Base-by-base conservation (phyloP, 2,113 vertebrate genomes). In the Ophthalmolycus amberensis region DNA sequence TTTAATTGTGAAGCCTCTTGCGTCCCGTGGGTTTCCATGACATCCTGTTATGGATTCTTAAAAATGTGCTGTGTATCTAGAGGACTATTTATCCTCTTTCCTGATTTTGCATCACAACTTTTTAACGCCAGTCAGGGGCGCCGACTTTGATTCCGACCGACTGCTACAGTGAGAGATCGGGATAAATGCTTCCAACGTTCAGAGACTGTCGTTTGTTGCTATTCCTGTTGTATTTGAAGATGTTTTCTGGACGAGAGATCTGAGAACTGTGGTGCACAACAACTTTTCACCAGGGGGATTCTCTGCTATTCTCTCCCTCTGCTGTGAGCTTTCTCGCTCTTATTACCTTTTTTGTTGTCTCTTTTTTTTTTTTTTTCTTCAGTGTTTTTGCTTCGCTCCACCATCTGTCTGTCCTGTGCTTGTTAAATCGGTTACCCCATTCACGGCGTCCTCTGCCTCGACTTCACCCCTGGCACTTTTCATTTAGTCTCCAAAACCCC, bases 321-420 rank as follows among this genome's bases (percentile, higher is more conserved):
- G 75, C 81, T 82, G 80, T 83, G 46, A 56, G 46, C 84, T 68
- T 83, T 74, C 72, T 87, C 50, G 3, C 75, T 75, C 70, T 75
- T 83, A 88, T 90, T 88, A 90, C 29, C 56, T 82, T 84, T 66
- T 83, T 87, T 72, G 73, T 76, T 84, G 38, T 42, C n/a, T 40
- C 34, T 75, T 79, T 54, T 22, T 76, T 48, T 59, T 52, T 67
- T 32, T 52, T 66, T 9, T 9, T 14, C 11, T 25, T 27, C 42
- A n/a, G 15, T 71, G 20, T 71, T 70, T 91, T 62, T 50, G 38
- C 79, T 81, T 74, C n/a, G 18, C 69, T 34, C 42, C 71, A 77
- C 87, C 93, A 90, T 93, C 90, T 92, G 86, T 85, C 80, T 71
- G 66, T 85, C 78, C 82, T 82, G 82, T 42, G 73, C 83, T 89